Base-by-base conservation (phyloP, 2,113 vertebrate species). In the Geothlypis trichas region DNA sequence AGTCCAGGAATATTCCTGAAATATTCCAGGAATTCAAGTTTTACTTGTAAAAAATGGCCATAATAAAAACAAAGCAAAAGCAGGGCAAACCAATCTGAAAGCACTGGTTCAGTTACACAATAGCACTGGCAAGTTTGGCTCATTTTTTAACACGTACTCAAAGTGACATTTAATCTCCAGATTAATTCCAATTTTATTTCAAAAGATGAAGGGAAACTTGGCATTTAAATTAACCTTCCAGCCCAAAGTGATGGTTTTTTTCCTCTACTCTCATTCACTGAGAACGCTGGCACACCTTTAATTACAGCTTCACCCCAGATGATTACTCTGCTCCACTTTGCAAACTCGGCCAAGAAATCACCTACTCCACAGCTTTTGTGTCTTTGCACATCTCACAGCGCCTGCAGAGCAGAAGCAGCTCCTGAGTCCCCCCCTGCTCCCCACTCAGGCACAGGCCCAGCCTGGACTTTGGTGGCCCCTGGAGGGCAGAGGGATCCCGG, bases 381-480 rank as follows among this genome's bases (percentile, higher is more conserved):
- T n/a, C 58, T 41, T 26, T 19, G 22, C 24, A n/a, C 6, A 5
- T 11, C 68, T 47, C 44, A 10, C 20, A 26, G 65, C 51, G 21
- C 5, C 44, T 16, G 1, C 11, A 28, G 37, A 31, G 66, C 66
- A 49, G 42, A 26, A 26, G 10, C 46, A 73, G 26, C 51, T 31
- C 24, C 5, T 5, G 33, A 5, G 15, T 3, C 58, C 35, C 30
- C 42, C 44, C 24, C 51, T 47, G 49, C 62, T 47, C 27, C 16
- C 44, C 9, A 3, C 26, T 1, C 35, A 10, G 57, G 46, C 41
- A 20, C 17, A 3, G 31, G 4, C 23, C 6, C 42, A 62, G 1
- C 14, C 26, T 7, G 1, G 13, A 3, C 1, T 28, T 2, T 5
- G 3, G 11, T 22, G 8, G 7, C 35, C 49, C 8, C 5, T 1